These are phyloP conservation scores for Sarcoramphus papa DNA, from an alignment of 2,797 vertebrate species.

Conservation along the genomic window DNA sequence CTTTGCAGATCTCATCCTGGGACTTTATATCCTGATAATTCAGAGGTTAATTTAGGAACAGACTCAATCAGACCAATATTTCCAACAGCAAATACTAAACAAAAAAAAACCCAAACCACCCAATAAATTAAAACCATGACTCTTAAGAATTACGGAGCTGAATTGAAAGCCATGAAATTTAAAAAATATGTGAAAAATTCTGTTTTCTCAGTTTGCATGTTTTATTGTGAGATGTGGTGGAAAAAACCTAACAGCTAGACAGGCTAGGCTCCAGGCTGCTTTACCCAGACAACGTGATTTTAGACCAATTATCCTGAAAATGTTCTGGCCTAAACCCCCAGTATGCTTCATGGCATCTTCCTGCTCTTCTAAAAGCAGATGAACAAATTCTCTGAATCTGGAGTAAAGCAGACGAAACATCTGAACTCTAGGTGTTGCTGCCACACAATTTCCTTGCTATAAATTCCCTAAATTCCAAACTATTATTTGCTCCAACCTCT, in stretches of 20 bases:
- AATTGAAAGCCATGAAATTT: background rate
- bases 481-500: background rate
- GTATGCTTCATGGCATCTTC: background rate
- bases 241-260: background rate
- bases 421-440: constrained; percentile 1
- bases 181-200: background rate
- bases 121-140: background rate
- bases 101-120: no score
- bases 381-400: background rate
- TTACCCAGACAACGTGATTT: background rate
- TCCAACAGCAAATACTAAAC: background rate
- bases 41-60: background rate
- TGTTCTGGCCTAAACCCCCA: background rate
- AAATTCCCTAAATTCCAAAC: background rate
- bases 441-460: background rate
- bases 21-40: background rate
- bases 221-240: background rate
- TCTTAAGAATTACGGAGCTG: background rate
- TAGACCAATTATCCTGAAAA: background rate
- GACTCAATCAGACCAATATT: background rate
- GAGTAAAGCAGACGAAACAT: background rate
- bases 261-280: background rate
- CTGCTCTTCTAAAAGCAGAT: background rate
- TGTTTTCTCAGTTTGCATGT: background rate
- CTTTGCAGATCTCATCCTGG: background rate